Percentiles rank a stretch among this genome's conserved stretches.
Conservation (phyloP, 2,113 vertebrate species). For the Perognathus longimembris region DNA sequence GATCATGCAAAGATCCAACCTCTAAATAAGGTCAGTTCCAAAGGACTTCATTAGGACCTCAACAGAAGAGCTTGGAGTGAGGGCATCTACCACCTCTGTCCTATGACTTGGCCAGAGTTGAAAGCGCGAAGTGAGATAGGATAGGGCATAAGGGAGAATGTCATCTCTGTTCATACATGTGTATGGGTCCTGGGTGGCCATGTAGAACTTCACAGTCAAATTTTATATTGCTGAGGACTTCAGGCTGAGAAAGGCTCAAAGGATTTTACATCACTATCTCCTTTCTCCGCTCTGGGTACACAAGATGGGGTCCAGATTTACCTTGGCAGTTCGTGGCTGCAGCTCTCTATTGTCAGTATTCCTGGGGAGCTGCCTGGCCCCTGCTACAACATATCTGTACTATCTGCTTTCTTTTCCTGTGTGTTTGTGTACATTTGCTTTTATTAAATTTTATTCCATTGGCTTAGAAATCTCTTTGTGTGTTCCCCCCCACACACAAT, state of each 20-base stretch:
- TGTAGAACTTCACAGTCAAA: background rate
- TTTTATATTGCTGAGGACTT: constrained; percentile 37
- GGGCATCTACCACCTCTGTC: background rate
- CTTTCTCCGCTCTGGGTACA: background rate
- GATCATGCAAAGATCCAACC: background rate
- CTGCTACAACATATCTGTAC: background rate
- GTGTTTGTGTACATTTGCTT: background rate
- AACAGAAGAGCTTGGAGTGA: background rate
- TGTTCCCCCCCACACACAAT: background rate
- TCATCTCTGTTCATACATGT: background rate
- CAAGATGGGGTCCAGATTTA: background rate
- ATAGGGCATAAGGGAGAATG: background rate
- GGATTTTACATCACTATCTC: background rate
- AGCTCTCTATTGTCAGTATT: rapidly evolving
- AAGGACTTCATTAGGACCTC: background rate
- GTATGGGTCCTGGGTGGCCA: background rate
- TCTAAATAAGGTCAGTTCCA: background rate
- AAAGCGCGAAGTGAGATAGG: background rate
- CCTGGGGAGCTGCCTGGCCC: rapidly evolving
- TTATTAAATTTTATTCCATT: constrained; percentile 51
- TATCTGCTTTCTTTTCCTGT: background rate
- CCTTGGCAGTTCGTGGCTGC: rapidly evolving
- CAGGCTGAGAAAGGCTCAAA: background rate
- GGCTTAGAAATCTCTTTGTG: constrained; percentile 35
- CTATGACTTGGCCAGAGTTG: background rate